A percentile compares a stretch with the other conserved stretches of the same genome.
Evolutionary conservation across 2,888 invertebrate species (phyloP).

Genomic region (Orthonevra nobilis): DNA sequence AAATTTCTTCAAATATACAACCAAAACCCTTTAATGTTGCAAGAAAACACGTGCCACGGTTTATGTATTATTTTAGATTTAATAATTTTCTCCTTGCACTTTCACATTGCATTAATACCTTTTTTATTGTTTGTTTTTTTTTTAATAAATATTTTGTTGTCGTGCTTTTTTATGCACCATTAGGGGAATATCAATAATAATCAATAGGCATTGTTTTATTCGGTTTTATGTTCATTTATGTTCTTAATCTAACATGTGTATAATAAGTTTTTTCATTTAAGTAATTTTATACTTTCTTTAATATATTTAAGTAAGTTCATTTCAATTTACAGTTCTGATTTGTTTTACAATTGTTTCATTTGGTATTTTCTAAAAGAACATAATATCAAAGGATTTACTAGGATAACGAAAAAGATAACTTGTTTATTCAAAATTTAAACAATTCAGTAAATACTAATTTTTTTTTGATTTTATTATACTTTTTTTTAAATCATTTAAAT

Average conservation of each 20-base stretch:
- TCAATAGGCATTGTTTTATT: conserved; percentile 45
- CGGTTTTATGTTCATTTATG: too few species aligned
- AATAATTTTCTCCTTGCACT: conserved; percentile 34
- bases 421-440: too few species aligned
- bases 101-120: conserved; percentile 34
- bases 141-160: conserved; percentile 17
- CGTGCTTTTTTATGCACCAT: conserved; percentile 31
- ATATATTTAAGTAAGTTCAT: too few species aligned
- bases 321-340: conserved; percentile 60
- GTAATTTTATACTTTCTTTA: too few species aligned
- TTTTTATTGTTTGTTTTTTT: conserved; percentile 26
- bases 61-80: conserved; percentile 50
- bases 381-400: too few species aligned
- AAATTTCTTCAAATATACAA: background rate
- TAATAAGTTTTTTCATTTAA: conserved; percentile 35
- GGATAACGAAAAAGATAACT: too few species aligned
- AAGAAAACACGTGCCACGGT: conserved; percentile 1
- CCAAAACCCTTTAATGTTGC: too few species aligned
- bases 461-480: conserved; percentile 12
- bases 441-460: too few species aligned
- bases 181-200: conserved; percentile 39
- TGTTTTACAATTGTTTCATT: conserved; percentile 31
- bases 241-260: conserved; percentile 32
- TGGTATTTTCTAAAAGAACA: conserved; percentile 25
- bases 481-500: conserved; percentile 15